These are phyloP conservation scores for Tachysurus fulvidraco DNA, from an alignment of 2,113 vertebrate genomes.

Conservation along the genomic window DNA sequence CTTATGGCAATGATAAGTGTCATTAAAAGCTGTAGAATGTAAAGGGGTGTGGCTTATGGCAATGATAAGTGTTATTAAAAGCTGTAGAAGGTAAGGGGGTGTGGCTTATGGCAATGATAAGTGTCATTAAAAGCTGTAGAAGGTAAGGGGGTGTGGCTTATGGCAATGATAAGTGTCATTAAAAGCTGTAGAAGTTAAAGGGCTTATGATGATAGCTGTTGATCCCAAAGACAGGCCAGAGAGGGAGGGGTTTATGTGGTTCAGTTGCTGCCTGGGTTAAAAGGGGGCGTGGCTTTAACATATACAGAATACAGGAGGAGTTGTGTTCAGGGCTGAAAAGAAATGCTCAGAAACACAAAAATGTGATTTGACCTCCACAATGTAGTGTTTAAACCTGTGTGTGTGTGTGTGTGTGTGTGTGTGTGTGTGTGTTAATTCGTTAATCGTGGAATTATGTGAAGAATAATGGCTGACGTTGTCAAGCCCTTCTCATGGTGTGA, in stretches of 20 bases:
- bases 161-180: not conserved
- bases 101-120: not conserved
- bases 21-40: not conserved
- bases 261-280: not conserved
- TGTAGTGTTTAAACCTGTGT: not conserved
- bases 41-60: not conserved
- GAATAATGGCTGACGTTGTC: not conserved
- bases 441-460: not conserved
- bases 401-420: not conserved
- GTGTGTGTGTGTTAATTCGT: not conserved
- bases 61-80: not conserved
- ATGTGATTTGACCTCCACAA: too few species aligned
- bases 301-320: not conserved
- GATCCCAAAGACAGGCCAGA: not conserved
- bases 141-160: not conserved
- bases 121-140: not conserved
- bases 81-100: not conserved
- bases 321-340: not conserved
- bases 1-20: not conserved
- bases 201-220: not conserved
- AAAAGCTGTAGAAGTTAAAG: not conserved
- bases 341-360: not conserved
- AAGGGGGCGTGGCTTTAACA: not conserved
- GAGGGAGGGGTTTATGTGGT: not conserved
- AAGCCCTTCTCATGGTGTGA: not conserved